These are phyloP conservation scores for zebrafish (Danio rerio) DNA, from an alignment of 2,113 vertebrate genomes.

Conservation along the genomic window DNA sequence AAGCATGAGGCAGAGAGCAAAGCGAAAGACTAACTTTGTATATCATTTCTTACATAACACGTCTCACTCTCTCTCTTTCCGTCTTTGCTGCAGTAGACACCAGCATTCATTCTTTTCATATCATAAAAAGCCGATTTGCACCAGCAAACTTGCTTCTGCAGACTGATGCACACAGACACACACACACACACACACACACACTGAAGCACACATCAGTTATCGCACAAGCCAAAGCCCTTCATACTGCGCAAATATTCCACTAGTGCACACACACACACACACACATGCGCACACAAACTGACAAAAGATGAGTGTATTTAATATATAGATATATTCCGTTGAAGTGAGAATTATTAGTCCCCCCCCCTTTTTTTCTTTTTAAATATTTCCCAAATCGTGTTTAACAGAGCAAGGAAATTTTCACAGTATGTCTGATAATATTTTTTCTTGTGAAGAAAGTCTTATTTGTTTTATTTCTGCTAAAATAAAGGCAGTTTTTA, in stretches of 20 bases:
- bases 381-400: too few species aligned
- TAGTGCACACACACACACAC: too few species aligned
- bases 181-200: background rate
- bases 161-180: background rate
- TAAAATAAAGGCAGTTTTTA: too few species aligned
- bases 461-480: too few species aligned
- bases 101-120: conserved; percentile 9
- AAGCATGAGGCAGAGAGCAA: conserved; percentile 39
- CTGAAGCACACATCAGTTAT: background rate
- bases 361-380: too few species aligned
- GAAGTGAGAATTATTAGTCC: too few species aligned
- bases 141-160: conserved; percentile 9
- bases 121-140: conserved; percentile 1
- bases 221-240: background rate
- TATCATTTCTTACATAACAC: conserved; percentile 58
- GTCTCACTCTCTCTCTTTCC: conserved; percentile 26
- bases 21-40: conserved; percentile 53
- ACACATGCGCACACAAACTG: too few species aligned
- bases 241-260: background rate
- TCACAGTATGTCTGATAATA: too few species aligned
- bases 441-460: too few species aligned
- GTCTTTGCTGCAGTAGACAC: conserved; percentile 16
- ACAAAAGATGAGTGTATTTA: too few species aligned
- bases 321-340: too few species aligned
- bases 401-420: too few species aligned